These are phyloP conservation scores for Tapirus indicus DNA, from an alignment of 2,797 vertebrate species.

Conservation along the genomic window DNA sequence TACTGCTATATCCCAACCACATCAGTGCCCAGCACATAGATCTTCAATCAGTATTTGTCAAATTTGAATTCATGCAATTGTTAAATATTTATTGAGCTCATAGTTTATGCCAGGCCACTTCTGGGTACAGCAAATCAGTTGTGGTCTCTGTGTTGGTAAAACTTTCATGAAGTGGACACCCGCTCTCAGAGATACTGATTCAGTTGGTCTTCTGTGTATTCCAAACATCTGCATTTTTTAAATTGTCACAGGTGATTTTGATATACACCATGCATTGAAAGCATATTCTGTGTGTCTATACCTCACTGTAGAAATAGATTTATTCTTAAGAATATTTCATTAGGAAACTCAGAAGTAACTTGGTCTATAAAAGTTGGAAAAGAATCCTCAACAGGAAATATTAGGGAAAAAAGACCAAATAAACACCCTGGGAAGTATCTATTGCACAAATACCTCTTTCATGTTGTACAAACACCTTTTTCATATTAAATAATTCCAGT, in stretches of 20 bases:
- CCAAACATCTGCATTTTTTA: background rate
- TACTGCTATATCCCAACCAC: background rate
- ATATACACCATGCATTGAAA: background rate
- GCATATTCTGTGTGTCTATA: background rate
- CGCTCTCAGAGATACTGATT: background rate
- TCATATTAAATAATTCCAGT: background rate
- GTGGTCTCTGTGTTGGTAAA: background rate
- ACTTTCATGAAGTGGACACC: background rate
- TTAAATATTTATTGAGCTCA: background rate
- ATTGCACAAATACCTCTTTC: background rate
- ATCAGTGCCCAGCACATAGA: background rate
- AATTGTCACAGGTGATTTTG: background rate
- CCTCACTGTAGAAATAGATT: background rate
- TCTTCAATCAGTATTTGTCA: background rate
- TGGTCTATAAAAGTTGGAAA: background rate
- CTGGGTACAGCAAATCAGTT: background rate
- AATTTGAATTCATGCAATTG: background rate
- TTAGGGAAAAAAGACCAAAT: background rate
- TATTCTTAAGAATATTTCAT: background rate
- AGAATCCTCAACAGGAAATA: constrained; percentile 2
- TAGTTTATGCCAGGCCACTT: background rate
- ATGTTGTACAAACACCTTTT: background rate
- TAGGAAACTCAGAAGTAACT: constrained; percentile 40
- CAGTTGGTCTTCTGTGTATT: background rate
- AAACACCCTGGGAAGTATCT: background rate